Percentiles rank a stretch among this genome's conserved stretches.
Conservation (phyloP, 2,113 vertebrate genomes). For the Fulmarus glacialis region DNA sequence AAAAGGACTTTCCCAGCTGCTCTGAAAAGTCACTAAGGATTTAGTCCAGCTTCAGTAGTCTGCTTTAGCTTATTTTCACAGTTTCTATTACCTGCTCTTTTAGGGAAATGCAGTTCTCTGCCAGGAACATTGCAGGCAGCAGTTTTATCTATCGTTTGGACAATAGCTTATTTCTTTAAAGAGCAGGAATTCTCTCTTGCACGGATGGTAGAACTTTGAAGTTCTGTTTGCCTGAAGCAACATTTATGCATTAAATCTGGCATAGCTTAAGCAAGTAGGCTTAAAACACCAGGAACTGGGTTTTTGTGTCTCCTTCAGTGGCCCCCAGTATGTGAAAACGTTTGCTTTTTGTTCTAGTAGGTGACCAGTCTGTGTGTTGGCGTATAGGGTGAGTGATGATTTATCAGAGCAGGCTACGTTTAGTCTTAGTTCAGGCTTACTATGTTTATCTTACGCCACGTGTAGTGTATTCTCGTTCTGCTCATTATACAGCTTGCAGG, state of each 20-base stretch:
- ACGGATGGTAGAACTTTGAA: background rate
- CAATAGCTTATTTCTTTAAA: background rate
- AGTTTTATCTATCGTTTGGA: background rate
- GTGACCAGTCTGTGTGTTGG: background rate
- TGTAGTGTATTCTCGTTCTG: background rate
- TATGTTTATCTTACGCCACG: rapidly evolving
- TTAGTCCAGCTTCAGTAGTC: background rate
- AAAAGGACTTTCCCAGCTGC: background rate
- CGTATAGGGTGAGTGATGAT: background rate
- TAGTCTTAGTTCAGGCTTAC: background rate
- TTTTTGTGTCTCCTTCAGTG: background rate
- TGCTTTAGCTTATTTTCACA: background rate
- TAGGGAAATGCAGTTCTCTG: background rate
- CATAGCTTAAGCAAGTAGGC: background rate
- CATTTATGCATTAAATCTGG: background rate
- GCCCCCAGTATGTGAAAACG: background rate
- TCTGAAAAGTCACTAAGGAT: background rate
- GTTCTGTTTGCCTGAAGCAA: background rate
- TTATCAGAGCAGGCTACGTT: rapidly evolving
- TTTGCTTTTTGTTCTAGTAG: background rate
- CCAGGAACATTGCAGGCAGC: background rate
- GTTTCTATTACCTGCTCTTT: background rate
- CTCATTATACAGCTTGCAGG: background rate
- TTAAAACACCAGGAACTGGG: background rate
- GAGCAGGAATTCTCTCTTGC: background rate